Evolutionary conservation across 2,797 vertebrate species (phyloP), one percentile per base, ranked within the genome.

Genomic region (Sitta carolinensis): DNA sequence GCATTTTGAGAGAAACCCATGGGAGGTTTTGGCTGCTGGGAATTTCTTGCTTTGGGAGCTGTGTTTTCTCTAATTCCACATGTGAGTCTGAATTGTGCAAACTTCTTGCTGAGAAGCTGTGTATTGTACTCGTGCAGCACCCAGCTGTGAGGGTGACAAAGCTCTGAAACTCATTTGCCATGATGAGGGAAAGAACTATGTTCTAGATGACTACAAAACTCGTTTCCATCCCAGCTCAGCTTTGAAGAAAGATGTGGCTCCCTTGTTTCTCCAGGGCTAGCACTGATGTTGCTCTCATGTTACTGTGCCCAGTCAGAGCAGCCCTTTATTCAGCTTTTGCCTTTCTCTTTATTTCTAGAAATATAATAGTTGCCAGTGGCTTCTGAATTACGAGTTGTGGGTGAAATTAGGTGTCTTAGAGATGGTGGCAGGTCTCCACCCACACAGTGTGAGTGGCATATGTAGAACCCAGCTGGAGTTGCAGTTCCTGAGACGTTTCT

Each of bases 391-490:
- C 0, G 5, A 5, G 30, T 2, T 54, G 50, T 38, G 27, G 40
- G 51, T 68, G 43, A 68, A 69, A 55, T 54, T 45, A 32, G 63
- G 18, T 62, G 51, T 45, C 19, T 62, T 22, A 15, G 54, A 57
- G 63, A 6, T 4, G 21, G 36, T n/a, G 48, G 34, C 29, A 5
- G 13, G 18, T n/a, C 45, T 16, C 22, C 55, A 42, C 36, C 22
- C 55, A 42, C 36, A 3, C 19, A 20, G 21, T 7, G 5, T 0
- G 0, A 29, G 47, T 32, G 66, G 54, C 22, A 2, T 15, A 0
- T 5, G 13, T 74, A 40, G 27, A 21, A 29, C 29, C 19, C 50
- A 40, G 59, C 55, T 90, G 0, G 1, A 69, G 50, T 58, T 89
- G 27, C 76, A 51, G 73, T 54, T 54, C 45, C 34, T 16, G 66